Evolutionary conservation across 2,888 invertebrate genomes (phyloP).

Genomic region (Anodontia alba): DNA sequence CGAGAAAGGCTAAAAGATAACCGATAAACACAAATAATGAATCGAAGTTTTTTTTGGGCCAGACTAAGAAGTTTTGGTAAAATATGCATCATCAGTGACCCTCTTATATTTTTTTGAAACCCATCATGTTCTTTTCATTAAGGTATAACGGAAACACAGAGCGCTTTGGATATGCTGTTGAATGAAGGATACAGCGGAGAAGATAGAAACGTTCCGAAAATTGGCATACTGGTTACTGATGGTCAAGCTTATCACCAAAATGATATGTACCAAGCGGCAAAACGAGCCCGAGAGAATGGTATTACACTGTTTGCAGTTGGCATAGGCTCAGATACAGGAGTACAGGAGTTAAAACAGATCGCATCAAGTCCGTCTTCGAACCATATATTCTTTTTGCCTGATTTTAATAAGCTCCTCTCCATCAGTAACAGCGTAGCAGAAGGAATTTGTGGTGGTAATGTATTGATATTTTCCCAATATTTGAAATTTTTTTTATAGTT

Average conservation of each 20-base stretch:
- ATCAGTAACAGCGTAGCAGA: conserved; percentile 26
- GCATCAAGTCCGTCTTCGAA: conserved; percentile 30
- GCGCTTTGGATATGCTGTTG: conserved; percentile 38
- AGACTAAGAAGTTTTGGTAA: too few relatives aligned
- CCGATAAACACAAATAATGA: too few relatives aligned
- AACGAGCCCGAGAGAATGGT: conserved; percentile 3
- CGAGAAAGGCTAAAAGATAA: too few relatives aligned
- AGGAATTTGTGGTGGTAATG: conserved; percentile 39
- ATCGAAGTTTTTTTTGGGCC: too few relatives aligned
- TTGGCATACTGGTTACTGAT: conserved; percentile 50
- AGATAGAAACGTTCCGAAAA: conserved; percentile 28
- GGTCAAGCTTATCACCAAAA: conserved; percentile 39
- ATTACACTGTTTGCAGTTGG: conserved; percentile 44
- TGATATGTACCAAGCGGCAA: conserved; percentile 30
- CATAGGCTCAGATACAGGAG: conserved; percentile 38
- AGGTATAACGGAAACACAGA: conserved; percentile 53
- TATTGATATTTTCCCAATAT: too few relatives aligned
- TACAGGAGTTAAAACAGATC: conserved; percentile 32
- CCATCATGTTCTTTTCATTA: neutral
- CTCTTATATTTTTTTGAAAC: too few relatives aligned
- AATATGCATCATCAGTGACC: too few relatives aligned
- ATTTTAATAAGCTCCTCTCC: conserved; percentile 31
- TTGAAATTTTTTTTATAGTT: too few relatives aligned
- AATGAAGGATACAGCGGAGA: conserved; percentile 38
- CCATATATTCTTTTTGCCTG: conserved; percentile 39